Conservation (phyloP, 2,888 invertebrate species). For the Lithophane ornitopus region DNA sequence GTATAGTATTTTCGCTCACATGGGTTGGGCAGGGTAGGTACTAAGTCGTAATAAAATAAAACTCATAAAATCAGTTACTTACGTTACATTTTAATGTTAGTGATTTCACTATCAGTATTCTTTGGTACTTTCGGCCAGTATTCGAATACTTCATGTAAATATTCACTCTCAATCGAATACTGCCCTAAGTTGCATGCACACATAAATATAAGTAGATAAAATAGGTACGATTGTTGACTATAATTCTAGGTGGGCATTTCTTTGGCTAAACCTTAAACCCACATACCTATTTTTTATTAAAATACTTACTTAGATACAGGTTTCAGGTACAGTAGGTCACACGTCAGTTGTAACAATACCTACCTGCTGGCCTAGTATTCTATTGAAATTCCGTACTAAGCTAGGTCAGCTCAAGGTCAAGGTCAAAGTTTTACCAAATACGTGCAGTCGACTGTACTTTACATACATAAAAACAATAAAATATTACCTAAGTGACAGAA, state of each 20-base stretch:
- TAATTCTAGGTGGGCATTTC: conserved; percentile 71
- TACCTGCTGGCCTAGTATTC: background rate
- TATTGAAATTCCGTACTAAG: background rate
- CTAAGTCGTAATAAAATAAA: conserved; percentile 28
- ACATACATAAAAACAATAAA: background rate
- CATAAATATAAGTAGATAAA: conserved; percentile 44
- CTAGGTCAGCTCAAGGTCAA: background rate
- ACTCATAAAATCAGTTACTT: conserved; percentile 42
- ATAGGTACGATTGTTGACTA: conserved; percentile 54
- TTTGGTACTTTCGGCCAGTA: conserved; percentile 79
- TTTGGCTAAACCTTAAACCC: conserved; percentile 73
- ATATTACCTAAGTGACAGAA: background rate
- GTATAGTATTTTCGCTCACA: background rate
- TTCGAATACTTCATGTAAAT: conserved; percentile 56
- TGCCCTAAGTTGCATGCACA: conserved; percentile 59
- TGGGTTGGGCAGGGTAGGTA: background rate
- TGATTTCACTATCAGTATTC: conserved; percentile 70
- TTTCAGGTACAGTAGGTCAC: background rate
- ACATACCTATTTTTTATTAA: conserved; percentile 15
- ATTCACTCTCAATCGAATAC: conserved; percentile 52
- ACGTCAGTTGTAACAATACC: background rate
- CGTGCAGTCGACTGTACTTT: background rate
- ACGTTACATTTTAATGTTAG: conserved; percentile 65
- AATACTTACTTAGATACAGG: conserved; percentile 8
- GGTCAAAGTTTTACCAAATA: background rate